Percentiles rank a stretch among this genome's conserved stretches.
Conservation (phyloP, 2,888 invertebrate species). For the Perizoma flavofasciatum region DNA sequence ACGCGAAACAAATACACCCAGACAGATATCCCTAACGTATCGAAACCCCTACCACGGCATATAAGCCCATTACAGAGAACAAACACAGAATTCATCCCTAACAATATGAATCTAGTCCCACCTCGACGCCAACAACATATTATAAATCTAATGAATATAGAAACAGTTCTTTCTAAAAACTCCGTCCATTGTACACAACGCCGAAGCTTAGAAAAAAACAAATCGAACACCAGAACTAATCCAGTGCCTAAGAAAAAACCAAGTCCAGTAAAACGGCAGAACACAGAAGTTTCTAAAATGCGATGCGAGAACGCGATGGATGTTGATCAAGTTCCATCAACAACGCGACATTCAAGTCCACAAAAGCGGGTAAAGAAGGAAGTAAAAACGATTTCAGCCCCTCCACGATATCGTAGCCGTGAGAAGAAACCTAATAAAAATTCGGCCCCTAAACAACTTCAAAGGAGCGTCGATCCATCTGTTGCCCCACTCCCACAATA, state of each 20-base stretch:
- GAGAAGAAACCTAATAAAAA: slow-evolving; percentile 2
- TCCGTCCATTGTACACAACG: not conserved
- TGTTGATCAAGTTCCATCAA: slow-evolving; percentile 3
- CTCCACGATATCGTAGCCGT: slow-evolving; percentile 11
- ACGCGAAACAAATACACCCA: slow-evolving; percentile 25
- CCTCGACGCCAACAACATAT: not conserved
- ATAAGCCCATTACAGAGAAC: slow-evolving; percentile 8
- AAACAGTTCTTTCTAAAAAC: not conserved
- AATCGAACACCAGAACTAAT: not conserved
- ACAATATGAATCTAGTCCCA: slow-evolving; percentile 7
- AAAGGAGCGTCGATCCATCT: slow-evolving; percentile 13
- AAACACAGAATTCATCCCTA: slow-evolving; percentile 1
- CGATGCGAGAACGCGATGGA: slow-evolving; percentile 3
- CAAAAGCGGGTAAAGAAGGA: slow-evolving; percentile 5
- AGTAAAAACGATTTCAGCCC: not conserved
- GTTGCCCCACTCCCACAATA: slow-evolving; percentile 4
- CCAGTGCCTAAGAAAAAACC: not conserved
- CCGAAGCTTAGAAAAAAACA: slow-evolving; percentile 3
- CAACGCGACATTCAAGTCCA: slow-evolving; percentile 4
- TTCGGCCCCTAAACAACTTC: slow-evolving; percentile 9
- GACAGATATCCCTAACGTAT: slow-evolving; percentile 15
- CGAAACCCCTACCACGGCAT: not conserved
- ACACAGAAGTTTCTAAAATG: slow-evolving; percentile 5
- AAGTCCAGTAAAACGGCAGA: slow-evolving; percentile 2
- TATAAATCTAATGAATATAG: slow-evolving; percentile 10